Evolutionary conservation across 2,888 invertebrate species (phyloP).

Genomic region (Prosapia bicincta): DNA sequence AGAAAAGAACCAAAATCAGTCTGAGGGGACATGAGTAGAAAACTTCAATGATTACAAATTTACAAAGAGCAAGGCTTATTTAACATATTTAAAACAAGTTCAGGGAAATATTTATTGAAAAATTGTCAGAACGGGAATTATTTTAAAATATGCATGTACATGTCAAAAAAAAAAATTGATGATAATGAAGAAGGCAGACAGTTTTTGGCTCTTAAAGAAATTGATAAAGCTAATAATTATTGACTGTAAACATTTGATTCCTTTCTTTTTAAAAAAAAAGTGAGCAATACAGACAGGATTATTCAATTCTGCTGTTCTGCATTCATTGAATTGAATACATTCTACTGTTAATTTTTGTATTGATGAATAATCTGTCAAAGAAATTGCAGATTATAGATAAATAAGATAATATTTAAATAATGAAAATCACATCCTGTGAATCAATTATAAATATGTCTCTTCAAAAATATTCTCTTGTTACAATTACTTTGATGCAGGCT

Average conservation of each 20-base stretch:
- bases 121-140: background rate
- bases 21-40: no score
- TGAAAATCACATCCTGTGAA: background rate
- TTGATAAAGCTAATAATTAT: no score
- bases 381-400: background rate
- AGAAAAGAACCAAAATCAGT: no score
- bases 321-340: background rate
- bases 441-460: background rate
- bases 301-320: background rate
- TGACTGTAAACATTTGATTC: no score
- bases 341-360: background rate
- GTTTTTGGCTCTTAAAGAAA: background rate
- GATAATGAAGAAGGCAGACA: background rate
- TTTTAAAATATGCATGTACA: background rate
- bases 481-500: constrained; percentile 26
- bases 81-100: background rate
- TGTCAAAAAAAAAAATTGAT: background rate
- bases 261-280: background rate
- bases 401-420: background rate
- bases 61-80: background rate
- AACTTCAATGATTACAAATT: no score
- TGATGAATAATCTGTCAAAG: background rate
- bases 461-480: constrained; percentile 7
- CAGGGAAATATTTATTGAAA: background rate
- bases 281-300: background rate